Percentiles rank a stretch among this genome's conserved stretches.
These are phyloP conservation scores for Papilio dardanus DNA, from an alignment of 1,140 invertebrate species.

Conservation along the genomic window DNA sequence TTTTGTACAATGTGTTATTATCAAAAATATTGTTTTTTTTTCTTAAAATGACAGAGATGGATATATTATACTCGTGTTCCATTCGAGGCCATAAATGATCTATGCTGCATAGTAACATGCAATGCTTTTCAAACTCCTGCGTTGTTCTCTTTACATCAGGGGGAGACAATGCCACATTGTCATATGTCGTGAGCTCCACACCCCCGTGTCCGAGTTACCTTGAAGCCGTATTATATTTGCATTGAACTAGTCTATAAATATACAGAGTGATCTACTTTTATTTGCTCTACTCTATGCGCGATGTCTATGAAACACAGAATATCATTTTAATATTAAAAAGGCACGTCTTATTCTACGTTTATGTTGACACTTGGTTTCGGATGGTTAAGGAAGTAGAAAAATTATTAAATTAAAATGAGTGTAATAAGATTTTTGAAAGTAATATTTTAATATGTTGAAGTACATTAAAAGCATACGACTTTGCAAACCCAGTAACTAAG, in stretches of 20 bases:
- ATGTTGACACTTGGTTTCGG: not conserved
- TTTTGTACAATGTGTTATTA: not conserved
- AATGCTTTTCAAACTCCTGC: not conserved
- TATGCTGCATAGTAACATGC: not conserved
- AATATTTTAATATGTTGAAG: too few species aligned
- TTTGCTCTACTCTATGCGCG: not conserved
- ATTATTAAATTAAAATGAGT: too few species aligned
- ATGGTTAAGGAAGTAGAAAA: not conserved
- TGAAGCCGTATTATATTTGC: conserved; percentile 27
- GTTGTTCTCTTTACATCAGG: conserved; percentile 19
- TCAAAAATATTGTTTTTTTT: not conserved
- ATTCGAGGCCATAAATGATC: not conserved
- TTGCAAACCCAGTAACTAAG: too few species aligned
- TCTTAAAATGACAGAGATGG: too few species aligned
- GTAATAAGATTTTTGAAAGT: too few species aligned
- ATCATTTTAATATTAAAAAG: not conserved
- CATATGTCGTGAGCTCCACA: conserved; percentile 7
- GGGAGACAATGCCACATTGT: conserved; percentile 11
- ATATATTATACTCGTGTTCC: too few species aligned
- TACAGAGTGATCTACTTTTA: conserved; percentile 24
- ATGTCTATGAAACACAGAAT: not conserved
- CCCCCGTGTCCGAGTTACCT: conserved; percentile 26
- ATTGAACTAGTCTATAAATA: conserved; percentile 27
- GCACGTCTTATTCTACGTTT: not conserved
- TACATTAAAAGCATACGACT: too few species aligned